Evolutionary conservation across 1,140 invertebrate species (phyloP).

Genomic region (Polypedilum pembai): DNA sequence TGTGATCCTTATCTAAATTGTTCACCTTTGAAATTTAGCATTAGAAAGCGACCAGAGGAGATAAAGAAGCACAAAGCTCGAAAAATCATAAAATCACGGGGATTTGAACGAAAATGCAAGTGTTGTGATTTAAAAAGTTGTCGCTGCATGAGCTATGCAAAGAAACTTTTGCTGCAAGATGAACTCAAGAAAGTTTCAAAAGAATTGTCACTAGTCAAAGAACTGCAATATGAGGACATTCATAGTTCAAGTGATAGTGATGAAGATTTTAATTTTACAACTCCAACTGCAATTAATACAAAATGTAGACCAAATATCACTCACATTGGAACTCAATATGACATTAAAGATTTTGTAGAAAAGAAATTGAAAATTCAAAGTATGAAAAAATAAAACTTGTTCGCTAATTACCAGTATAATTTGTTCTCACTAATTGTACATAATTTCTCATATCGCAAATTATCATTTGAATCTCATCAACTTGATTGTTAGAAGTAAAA

Average conservation of each 20-base stretch:
- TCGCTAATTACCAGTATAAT: not conserved
- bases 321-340: not conserved
- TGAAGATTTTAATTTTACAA: not conserved
- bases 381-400: not conserved
- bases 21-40: not conserved
- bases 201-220: not conserved
- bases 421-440: not conserved
- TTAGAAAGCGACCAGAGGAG: not conserved
- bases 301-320: not conserved
- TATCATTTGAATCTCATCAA: not conserved
- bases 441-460: not conserved
- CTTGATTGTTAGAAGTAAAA: not conserved
- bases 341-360: not conserved
- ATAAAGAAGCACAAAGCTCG: not conserved
- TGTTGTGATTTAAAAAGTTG: not conserved
- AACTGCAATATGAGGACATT: not conserved
- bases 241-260: constrained; percentile 6
- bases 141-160: not conserved
- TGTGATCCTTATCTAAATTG: not conserved
- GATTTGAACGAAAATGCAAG: not conserved
- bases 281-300: not conserved
- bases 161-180: not conserved
- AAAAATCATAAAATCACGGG: constrained; percentile 3
- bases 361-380: not conserved
- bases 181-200: constrained; percentile 18